Base-by-base conservation (phyloP, 2,113 vertebrate genomes). In the Myxocyprinus asiaticus region DNA sequence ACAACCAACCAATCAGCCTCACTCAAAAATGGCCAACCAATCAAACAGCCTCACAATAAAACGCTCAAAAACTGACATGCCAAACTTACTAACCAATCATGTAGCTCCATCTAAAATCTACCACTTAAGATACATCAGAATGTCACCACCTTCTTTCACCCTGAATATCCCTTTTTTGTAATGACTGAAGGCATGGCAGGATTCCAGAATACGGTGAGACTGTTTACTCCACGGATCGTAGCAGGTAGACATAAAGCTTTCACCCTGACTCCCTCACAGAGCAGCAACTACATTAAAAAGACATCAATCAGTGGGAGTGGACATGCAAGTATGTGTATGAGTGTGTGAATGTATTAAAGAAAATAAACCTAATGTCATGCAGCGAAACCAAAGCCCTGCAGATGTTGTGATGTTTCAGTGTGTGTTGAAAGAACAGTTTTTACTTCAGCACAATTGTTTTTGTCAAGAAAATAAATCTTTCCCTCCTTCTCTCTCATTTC, bases 181-280 rank as follows among this genome's bases (percentile, higher is more conserved):
- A 22, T 62, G 4, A 45, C 59, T 47, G 45, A 50, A 74, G 72
- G 72, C 47, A 47, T 63, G 48, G 48, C 8, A 9, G 12, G 61
- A 44, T 44, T 65, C 62, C 62, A 55, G 48, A 55, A 61, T 51
- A 76, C 58, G 63, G 74, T 53, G 74, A 76, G 74, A 76, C 73
- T 62, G 73, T 76, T 76, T 76, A 76, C 15, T 0, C 61, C 61
- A 76, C 9, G 61, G 62, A 65, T 76, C 74, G 65, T 62, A 51
- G 74, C 74, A 55, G 61, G 43, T 62, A 76, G 74, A 76, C 74
- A 76, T 76, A 65, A 76, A 76, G 62, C 74, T 65, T 76, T 65
- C 74, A 76, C 11, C n/a, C 48, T 9, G 48, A 48, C 74, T 76
- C 48, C 73, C 62, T 66, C 61, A 17, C 59, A 64, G 10, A 65